These are phyloP conservation scores for Pseudorasbora parva DNA, from an alignment of 2,113 vertebrate species.

Conservation along the genomic window DNA sequence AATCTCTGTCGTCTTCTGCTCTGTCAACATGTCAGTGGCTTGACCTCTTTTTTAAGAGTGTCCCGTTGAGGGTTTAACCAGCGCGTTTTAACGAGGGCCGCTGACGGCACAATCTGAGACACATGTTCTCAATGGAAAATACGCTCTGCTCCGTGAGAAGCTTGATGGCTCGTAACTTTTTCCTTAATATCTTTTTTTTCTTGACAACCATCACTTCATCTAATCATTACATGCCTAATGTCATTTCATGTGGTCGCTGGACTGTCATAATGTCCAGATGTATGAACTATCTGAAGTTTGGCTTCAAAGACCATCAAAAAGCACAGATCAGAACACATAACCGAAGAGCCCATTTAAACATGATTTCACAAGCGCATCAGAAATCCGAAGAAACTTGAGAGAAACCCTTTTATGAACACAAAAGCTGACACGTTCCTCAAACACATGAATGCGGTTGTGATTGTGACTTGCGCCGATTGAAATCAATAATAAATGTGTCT, in stretches of 20 bases:
- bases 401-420: background rate
- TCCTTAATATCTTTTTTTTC: conserved; percentile 25
- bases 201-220: conserved; percentile 29
- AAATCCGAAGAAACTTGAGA: background rate
- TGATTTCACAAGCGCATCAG: background rate
- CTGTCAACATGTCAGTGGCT: conserved; percentile 64
- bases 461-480: background rate
- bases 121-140: conserved; percentile 61
- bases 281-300: conserved; percentile 23
- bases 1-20: conserved; percentile 57
- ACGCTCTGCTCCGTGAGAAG: conserved; percentile 42
- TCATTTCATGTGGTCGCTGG: conserved; percentile 45
- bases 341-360: background rate
- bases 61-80: conserved; percentile 56
- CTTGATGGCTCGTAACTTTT: conserved; percentile 49
- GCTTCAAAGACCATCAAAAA: conserved; percentile 30
- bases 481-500: conserved; percentile 52
- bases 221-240: conserved; percentile 44
- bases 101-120: conserved; percentile 60
- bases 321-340: conserved; percentile 7
- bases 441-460: background rate
- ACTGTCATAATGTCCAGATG: conserved; percentile 38
- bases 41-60: conserved; percentile 58
- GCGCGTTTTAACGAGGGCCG: conserved; percentile 35
- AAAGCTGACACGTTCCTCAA: background rate